Evolutionary conservation across 2,113 vertebrate species (phyloP).

Genomic region (Argyrosomus japonicus): DNA sequence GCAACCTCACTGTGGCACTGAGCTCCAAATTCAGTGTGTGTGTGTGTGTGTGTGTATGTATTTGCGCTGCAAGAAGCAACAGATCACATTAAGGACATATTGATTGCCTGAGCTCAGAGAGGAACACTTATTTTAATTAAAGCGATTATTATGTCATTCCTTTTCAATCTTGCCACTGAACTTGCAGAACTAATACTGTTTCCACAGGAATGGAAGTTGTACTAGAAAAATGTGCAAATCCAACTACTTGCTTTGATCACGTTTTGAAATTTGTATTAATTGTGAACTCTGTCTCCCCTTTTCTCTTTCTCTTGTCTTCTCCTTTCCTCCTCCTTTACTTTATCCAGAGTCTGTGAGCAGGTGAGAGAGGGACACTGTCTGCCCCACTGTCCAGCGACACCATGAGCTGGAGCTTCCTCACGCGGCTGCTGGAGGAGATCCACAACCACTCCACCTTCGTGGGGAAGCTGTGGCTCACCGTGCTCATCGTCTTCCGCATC

Average conservation of each 20-base stretch:
- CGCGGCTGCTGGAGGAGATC: constrained; percentile 98
- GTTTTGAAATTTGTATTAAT: constrained; percentile 11
- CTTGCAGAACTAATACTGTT: constrained; percentile 37
- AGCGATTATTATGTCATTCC: constrained; percentile 41
- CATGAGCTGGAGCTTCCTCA: constrained; percentile 99
- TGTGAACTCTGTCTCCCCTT: not conserved
- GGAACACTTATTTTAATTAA: constrained; percentile 58
- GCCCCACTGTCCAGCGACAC: constrained; percentile 86
- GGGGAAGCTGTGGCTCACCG: constrained; percentile 98
- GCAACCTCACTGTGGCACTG: constrained; percentile 51
- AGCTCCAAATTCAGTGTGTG: constrained; percentile 33
- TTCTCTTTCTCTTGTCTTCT: not conserved
- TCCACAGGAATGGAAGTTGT: constrained; percentile 26
- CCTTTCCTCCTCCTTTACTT: not conserved
- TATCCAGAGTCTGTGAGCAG: constrained; percentile 86
- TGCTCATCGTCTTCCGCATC: constrained; percentile 96
- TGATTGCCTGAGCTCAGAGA: constrained; percentile 41
- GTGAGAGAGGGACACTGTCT: constrained; percentile 86
- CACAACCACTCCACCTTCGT: constrained; percentile 99
- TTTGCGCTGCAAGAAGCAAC: constrained; percentile 42
- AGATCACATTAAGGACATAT: constrained; percentile 46
- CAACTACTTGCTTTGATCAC: constrained; percentile 6
- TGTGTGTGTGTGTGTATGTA: constrained; percentile 37
- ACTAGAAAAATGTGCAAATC: constrained; percentile 7
- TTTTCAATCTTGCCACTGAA: constrained; percentile 33